Evolutionary conservation across 2,888 invertebrate genomes (phyloP), one percentile per base, ranked within the genome.

Genomic region (Cyaniris semiargus): DNA sequence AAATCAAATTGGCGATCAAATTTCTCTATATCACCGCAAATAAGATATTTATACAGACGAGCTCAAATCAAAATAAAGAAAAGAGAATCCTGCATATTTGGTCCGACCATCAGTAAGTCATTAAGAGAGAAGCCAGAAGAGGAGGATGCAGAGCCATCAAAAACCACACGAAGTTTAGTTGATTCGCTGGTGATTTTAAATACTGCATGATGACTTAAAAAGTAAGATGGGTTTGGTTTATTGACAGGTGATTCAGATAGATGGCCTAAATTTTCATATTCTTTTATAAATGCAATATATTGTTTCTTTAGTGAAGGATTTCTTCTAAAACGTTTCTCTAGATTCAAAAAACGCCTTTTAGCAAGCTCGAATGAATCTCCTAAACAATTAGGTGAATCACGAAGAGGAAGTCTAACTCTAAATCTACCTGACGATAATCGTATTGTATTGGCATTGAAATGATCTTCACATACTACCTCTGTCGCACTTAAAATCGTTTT

Each of bases 261-360:
- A 21, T 66, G 66, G 21, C 66, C 66, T 66, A 66, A 21, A 18
- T 66, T 23, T 76, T 71, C 18, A 81, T 71, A 72, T 82, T 78
- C 60, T 77, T 38, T 38, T 38, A 38, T 38, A 10, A 38, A 38
- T 38, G 10, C 38, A 38, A 38, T 38, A 38, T 38, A 38, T 38
- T 38, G 38, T 3, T 38, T 38, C 10, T 38, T 38, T 38, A 38
- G 38, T 38, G 38, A 38, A 38, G 38, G 38, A 38, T 38, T 38
- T 38, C 38, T 38, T 38, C 38, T 38, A 38, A 38, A 38, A 38
- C 38, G 38, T 38, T 10, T 38, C 38, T 38, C 38, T 38, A 38
- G 3, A 38, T 10, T 10, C 10, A 38, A 38, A 38, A 38, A 38
- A 38, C 38, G 38, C 38, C 38, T 38, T 10, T 38, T 38, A 38